These are phyloP conservation scores for Sebastes cheni DNA, from an alignment of 2,797 vertebrate species.

Conservation along the genomic window DNA sequence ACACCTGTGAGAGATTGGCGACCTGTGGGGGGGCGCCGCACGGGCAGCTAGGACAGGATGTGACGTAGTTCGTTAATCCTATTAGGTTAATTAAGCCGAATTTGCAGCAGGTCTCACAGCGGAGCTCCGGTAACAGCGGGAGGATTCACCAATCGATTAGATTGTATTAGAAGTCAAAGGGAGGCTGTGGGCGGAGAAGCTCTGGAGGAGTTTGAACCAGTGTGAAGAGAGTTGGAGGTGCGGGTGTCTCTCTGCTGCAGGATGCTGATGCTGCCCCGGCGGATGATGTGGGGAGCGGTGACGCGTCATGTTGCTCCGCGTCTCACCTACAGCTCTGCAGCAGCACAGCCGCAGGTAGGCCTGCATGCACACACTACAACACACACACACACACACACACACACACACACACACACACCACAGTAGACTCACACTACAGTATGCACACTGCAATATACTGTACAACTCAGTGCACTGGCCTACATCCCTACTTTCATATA, in stretches of 20 bases:
- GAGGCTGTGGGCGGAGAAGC: neutral
- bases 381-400: neutral
- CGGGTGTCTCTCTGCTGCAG: slow-evolving; percentile 20
- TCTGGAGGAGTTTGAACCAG: neutral
- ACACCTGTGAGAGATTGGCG: neutral
- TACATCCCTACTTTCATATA: neutral
- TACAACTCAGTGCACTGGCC: no score
- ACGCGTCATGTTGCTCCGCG: slow-evolving; percentile 29
- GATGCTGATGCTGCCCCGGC: slow-evolving; percentile 68
- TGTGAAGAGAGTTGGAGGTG: neutral
- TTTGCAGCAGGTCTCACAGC: neutral
- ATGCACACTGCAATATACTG: neutral
- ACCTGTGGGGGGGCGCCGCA: neutral
- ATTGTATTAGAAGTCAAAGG: neutral
- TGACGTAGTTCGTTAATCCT: slow-evolving; percentile 58
- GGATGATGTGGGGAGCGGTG: slow-evolving; percentile 33
- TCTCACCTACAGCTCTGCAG: slow-evolving; percentile 57
- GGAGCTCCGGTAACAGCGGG: neutral
- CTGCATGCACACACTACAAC: neutral
- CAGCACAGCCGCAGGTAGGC: slow-evolving; percentile 63
- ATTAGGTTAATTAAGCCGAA: slow-evolving; percentile 56
- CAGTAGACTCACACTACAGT: no score
- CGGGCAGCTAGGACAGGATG: slow-evolving; percentile 28
- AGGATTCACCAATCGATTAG: neutral
- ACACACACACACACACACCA: neutral